Percentiles rank a stretch among this genome's conserved stretches.
phyloP scores from a whole-genome alignment of 2,888 invertebrate genomes.

The Lamellibrachia columna region DNA sequence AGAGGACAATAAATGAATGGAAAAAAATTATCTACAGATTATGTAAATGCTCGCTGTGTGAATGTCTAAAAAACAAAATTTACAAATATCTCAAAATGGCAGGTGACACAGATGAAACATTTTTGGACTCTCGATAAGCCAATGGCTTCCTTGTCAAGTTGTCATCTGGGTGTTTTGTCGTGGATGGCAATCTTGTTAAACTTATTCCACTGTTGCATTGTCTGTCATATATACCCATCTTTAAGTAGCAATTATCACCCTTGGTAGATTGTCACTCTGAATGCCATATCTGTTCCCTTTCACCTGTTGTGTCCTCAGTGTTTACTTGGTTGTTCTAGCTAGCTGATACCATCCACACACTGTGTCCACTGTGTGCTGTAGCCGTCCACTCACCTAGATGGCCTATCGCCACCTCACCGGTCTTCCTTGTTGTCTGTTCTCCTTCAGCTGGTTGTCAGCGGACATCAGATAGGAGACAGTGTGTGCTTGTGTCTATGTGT shows the following conservation, averaged over 20 bases:
- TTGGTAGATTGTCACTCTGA: background rate
- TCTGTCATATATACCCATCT: background rate
- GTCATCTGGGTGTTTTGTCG: too few relatives aligned
- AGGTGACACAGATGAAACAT: too few relatives aligned
- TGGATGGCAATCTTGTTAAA: too few relatives aligned
- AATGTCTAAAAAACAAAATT: too few relatives aligned
- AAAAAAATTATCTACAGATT: too few relatives aligned
- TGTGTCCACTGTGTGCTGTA: background rate
- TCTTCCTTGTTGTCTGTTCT: background rate
- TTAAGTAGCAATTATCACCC: background rate
- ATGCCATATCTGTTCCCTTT: background rate
- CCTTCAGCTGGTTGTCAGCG: background rate
- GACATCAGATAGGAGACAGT: background rate
- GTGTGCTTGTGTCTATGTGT: background rate
- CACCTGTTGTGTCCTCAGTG: background rate
- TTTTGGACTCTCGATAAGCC: too few relatives aligned
- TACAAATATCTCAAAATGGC: too few relatives aligned
- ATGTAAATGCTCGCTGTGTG: too few relatives aligned
- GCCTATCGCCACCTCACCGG: background rate
- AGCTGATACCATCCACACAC: background rate
- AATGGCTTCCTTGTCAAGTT: too few relatives aligned
- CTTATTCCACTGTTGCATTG: background rate
- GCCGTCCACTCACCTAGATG: background rate
- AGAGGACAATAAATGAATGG: too few relatives aligned
- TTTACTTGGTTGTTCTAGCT: background rate